These are phyloP conservation scores for Charanyca ferruginea DNA, from an alignment of 2,888 invertebrate genomes.

Conservation along the genomic window DNA sequence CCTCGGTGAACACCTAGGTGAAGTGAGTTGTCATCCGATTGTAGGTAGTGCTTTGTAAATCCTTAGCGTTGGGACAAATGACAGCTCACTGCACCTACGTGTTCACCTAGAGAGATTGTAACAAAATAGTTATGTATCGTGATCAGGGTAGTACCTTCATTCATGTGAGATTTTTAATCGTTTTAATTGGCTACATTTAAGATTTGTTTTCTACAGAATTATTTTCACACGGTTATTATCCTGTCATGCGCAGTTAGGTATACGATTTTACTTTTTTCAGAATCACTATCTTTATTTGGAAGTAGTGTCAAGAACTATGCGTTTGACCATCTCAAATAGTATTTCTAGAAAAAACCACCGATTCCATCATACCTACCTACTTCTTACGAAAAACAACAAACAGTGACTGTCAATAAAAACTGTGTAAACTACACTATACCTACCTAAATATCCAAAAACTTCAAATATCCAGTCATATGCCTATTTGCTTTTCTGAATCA, in stretches of 20 bases:
- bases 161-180: neutral
- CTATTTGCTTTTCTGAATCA: conserved; percentile 30
- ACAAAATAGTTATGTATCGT: no score
- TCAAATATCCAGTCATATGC: conserved; percentile 4
- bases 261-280: neutral
- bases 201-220: neutral
- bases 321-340: neutral
- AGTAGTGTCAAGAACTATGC: no score
- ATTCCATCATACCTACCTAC: conserved; percentile 1
- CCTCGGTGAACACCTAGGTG: no score
- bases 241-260: neutral
- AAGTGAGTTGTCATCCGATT: no score
- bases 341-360: conserved; percentile 6
- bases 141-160: neutral
- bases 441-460: conserved; percentile 15
- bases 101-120: no score
- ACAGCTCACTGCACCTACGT: no score
- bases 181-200: neutral
- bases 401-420: conserved; percentile 27
- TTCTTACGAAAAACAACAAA: conserved; percentile 19
- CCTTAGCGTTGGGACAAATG: no score
- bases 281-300: no score
- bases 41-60: no score
- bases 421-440: conserved; percentile 11
- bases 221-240: neutral